These are phyloP conservation scores for Lineus longissimus DNA, from an alignment of 1,140 invertebrate genomes.

Conservation along the genomic window DNA sequence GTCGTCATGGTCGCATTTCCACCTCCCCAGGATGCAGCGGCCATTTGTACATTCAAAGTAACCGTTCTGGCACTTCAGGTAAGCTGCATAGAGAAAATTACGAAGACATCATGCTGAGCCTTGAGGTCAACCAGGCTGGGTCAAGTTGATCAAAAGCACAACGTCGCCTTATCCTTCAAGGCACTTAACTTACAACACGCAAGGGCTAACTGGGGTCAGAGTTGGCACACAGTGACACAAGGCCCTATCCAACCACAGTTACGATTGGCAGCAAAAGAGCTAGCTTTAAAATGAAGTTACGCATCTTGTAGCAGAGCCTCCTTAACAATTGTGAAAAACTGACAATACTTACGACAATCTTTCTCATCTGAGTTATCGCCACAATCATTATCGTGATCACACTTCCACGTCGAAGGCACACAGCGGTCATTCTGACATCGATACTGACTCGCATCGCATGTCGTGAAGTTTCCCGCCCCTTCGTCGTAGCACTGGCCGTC, in stretches of 20 bases:
- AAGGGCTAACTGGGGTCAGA: not conserved
- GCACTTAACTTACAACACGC: not conserved
- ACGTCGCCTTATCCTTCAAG: no score
- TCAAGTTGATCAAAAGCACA: not conserved
- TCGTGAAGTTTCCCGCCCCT: not conserved
- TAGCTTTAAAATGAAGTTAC: not conserved
- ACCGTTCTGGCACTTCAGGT: slow-evolving; percentile 33
- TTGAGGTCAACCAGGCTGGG: no score
- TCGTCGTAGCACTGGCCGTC: not conserved
- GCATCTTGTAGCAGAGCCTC: not conserved
- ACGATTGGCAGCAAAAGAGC: not conserved
- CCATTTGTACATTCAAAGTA: slow-evolving; percentile 44
- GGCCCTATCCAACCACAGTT: not conserved
- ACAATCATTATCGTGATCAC: slow-evolving; percentile 35
- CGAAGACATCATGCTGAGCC: not conserved
- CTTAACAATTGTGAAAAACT: not conserved
- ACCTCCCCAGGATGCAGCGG: slow-evolving; percentile 35
- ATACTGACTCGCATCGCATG: not conserved
- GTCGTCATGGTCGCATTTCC: slow-evolving; percentile 44
- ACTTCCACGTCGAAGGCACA: slow-evolving; percentile 13
- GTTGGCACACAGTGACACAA: not conserved
- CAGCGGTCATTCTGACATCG: not conserved
- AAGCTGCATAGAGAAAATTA: slow-evolving; percentile 24
- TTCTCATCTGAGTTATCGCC: slow-evolving; percentile 29
- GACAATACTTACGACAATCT: slow-evolving; percentile 16